Evolutionary conservation across 2,797 vertebrate genomes (phyloP), one percentile per base, ranked within the genome.

Genomic region (Zenarchopterus dispar): DNA sequence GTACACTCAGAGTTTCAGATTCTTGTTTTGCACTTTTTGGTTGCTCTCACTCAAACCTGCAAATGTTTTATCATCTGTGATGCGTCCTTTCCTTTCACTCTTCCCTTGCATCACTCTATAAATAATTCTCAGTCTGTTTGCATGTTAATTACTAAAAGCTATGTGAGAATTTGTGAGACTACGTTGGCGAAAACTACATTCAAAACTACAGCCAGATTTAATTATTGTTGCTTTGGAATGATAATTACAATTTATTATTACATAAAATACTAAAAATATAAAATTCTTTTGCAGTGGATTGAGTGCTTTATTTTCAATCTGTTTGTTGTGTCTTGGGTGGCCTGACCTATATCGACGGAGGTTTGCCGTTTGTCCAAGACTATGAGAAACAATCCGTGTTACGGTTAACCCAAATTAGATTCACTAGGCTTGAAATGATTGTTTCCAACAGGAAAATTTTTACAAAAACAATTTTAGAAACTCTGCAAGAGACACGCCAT

Each of bases 361-460:
- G 50, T 47, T 70, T 18, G 26, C 13, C 23, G 46, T 65, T 18
- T 17, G 1, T 80, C 77, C 65, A 79, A 82, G 31, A 55, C 55
- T 56, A 42, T 39, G 55, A 76, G 76, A 70, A 82, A 75, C 56
- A 77, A 74, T 54, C 59, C 50, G 3, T 72, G 63, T 75, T 73
- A 87, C 56, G 31, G 62, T 80, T 82, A 76, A 80, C 70, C 71
- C 52, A 75, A 81, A 87, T 86, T 66, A 77, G 46, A 51, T 81
- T 84, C 64, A 63, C 67, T 21, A 44, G 69, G 33, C 70, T 70
- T 53, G 46, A 81, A 84, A 82, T 77, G 16, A 66, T 51, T 74
- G 24, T 84, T 87, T 84, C 73, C 79, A 82, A 53, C 56, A 75
- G 71, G 57, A 78, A 83, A 86, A 76, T 23, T 41, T n/a, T 77